Conservation (phyloP, 2,888 invertebrate species). For the Cryptosula pallasiana region DNA sequence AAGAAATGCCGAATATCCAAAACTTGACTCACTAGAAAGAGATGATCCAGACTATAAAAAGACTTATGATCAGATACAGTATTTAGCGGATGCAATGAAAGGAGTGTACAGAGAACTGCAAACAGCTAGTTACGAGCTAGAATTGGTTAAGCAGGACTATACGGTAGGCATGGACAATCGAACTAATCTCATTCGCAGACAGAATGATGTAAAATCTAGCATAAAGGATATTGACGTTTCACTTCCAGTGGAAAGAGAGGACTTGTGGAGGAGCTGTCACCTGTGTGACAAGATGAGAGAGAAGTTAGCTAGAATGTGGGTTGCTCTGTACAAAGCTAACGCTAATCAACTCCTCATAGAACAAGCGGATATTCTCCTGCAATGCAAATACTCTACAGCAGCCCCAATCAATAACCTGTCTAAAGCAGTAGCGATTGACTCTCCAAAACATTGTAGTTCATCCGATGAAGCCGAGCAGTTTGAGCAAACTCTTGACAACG, state of each 20-base stretch:
- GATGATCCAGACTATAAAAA: slow-evolving; percentile 6
- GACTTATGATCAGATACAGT: slow-evolving; percentile 15
- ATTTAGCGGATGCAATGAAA: slow-evolving; percentile 16
- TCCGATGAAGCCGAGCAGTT: background rate
- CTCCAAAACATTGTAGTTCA: background rate
- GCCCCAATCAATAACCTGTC: background rate
- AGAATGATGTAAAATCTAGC: slow-evolving; percentile 10
- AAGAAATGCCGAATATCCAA: slow-evolving; percentile 18
- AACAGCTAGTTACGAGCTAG: slow-evolving; percentile 18
- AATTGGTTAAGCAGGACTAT: slow-evolving; percentile 20
- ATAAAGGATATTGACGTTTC: slow-evolving; percentile 9
- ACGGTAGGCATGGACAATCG: background rate
- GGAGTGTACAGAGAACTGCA: slow-evolving; percentile 15
- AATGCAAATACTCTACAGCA: slow-evolving; percentile 1
- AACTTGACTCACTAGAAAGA: background rate
- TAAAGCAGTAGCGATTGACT: background rate
- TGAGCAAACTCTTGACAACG: slow-evolving; percentile 6
- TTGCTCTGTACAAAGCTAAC: background rate
- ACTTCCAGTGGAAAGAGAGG: background rate
- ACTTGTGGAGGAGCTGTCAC: background rate
- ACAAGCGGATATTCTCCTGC: slow-evolving; percentile 14
- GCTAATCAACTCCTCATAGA: background rate
- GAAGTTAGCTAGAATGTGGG: background rate
- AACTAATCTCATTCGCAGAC: background rate
- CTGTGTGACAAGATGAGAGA: background rate